These are phyloP conservation scores for Napeogenes inachia DNA, from an alignment of 2,888 invertebrate genomes.

Conservation along the genomic window DNA sequence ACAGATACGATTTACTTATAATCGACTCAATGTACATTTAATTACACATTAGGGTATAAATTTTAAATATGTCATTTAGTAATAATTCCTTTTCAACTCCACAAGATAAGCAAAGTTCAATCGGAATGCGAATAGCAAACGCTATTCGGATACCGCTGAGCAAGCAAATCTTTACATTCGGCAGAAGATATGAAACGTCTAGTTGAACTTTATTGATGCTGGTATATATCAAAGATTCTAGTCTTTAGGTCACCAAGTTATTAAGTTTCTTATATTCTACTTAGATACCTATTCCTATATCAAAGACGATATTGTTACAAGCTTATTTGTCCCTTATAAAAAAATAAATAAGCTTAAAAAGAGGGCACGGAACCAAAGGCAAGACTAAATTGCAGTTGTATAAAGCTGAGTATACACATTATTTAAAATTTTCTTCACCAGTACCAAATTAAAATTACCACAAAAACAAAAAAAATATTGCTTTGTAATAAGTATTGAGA, in stretches of 20 bases:
- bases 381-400: slow-evolving; percentile 4
- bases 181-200: slow-evolving; percentile 53
- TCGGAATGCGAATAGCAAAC: slow-evolving; percentile 31
- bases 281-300: background rate
- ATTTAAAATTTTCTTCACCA: background rate
- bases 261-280: background rate
- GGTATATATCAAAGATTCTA: slow-evolving; percentile 38
- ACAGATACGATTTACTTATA: too few relatives aligned
- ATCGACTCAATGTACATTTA: background rate
- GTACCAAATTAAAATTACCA: background rate
- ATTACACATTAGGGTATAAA: background rate
- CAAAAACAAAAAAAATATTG: background rate
- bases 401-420: background rate
- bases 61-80: background rate
- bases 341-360: background rate
- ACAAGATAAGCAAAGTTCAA: slow-evolving; percentile 23
- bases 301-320: slow-evolving; percentile 1
- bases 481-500: background rate
- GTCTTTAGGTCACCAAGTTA: slow-evolving; percentile 35
- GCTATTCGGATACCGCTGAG: slow-evolving; percentile 40
- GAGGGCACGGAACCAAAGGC: background rate
- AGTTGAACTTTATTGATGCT: slow-evolving; percentile 47
- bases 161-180: slow-evolving; percentile 62
- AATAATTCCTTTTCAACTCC: slow-evolving; percentile 13
- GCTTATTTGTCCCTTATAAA: background rate